Base-by-base conservation (phyloP, 2,797 vertebrate genomes). In the Eulemur rubriventer region DNA sequence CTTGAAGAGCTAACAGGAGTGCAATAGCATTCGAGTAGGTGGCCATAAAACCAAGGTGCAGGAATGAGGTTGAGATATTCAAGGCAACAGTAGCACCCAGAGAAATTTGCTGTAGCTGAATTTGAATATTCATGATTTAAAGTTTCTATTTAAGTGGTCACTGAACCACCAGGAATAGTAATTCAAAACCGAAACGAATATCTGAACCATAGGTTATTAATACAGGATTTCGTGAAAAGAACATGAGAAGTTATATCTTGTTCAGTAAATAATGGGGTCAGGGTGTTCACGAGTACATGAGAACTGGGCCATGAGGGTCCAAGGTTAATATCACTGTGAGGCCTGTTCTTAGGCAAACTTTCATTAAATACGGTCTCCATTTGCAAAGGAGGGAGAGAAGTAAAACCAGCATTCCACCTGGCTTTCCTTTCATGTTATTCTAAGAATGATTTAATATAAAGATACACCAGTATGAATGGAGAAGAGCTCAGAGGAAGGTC, bases 371-470 rank as follows among this genome's bases (percentile, higher is more conserved):
- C 1, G 4, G 1, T 79, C 57, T 92, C 41, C 33, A 61, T 52
- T 22, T 50, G 33, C 87, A 96, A 93, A 43, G 84, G 50, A 91
- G 14, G 33, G 88, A 90, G 89, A 69, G 50, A 90, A 88, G 65
- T 43, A 59, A 84, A 92, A 76, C 24, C 20, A 79, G 38, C 28
- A 76, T 52, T 50, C 83, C 83, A 26, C 38, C 92, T 73, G 75
- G 35, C 75, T 89, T 96, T 89, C 52, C 89, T 96, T 95, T 80
- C 50, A 75, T 91, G 59, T 94, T 96, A 95, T 70, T 89, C 41
- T 75, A 88, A 91, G 92, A 95, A 70, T 97, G 89, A 97, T 96
- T 98, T 95, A 89, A 96, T 96, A 80, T 41, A 73, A 76, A 48
- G 94, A 89, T 43, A 75, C n/a, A 82, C 80, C 72, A 86, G 38